phyloP scores from a whole-genome alignment of 1,140 invertebrate species.

The Drosophila trapezifrons region DNA sequence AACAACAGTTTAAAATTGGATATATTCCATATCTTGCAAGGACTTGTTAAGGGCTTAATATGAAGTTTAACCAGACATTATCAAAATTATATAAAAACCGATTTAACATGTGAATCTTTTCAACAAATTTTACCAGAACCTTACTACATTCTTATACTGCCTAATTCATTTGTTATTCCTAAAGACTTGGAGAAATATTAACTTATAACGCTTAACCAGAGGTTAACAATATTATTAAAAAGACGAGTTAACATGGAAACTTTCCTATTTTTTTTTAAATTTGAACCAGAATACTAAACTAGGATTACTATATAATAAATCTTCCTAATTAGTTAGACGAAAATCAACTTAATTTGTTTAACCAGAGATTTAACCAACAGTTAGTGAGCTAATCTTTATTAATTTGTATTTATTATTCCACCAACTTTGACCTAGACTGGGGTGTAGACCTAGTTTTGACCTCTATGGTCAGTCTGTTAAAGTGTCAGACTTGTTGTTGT shows the following conservation, averaged over 20 bases:
- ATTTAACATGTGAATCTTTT: too few species aligned
- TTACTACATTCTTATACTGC: too few species aligned
- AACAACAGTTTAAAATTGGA: too few species aligned
- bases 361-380: not conserved
- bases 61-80: not conserved
- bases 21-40: too few species aligned
- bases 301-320: too few species aligned
- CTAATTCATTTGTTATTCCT: too few species aligned
- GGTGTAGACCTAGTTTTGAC: slow-evolving; percentile 18
- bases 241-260: not conserved
- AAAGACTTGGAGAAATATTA: too few species aligned
- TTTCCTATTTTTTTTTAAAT: not conserved
- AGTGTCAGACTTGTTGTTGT: slow-evolving; percentile 14
- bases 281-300: not conserved
- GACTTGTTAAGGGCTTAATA: too few species aligned
- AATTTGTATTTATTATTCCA: not conserved
- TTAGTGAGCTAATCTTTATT: not conserved
- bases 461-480: slow-evolving; percentile 36
- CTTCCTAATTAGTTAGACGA: too few species aligned
- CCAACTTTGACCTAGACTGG: slow-evolving; percentile 6
- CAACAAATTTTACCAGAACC: too few species aligned
- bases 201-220: not conserved
- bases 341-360: too few species aligned
- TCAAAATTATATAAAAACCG: too few species aligned
- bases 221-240: not conserved